Evolutionary conservation across 2,888 invertebrate genomes (phyloP), one percentile per base, ranked within the genome.

Genomic region (Rhagonycha fulva): DNA sequence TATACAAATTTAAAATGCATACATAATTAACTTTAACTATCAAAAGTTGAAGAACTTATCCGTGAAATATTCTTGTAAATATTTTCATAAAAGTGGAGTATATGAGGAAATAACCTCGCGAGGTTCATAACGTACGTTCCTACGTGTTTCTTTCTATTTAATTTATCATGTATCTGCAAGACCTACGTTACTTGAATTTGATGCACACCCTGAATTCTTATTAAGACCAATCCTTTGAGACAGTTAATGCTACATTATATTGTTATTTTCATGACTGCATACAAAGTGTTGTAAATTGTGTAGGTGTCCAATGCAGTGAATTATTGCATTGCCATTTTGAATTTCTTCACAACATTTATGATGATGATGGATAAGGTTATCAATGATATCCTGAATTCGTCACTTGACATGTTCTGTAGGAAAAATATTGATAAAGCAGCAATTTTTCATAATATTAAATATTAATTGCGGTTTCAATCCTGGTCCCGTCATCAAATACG

Each of bases 121-220:
- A 47, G n/a, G 47, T 47, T 47, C 47, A 47, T 47, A 47, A 47
- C 47, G 63, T 66, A 62, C 47, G 47, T 47, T 47, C 47, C 19
- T 62, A 66, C 63, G 24, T 66, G 63, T 26, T 66, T 24, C 26
- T 19, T 24, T 14, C 24, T 24, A 10, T 26, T 66, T 66, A 66
- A 68, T 62, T 72, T 72, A 72, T 72, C 68, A 61, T 30, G 61
- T 30, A 72, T 72, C 68, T 61, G 61, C 47, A 23, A 68, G 62
- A 60, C 68, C 72, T 72, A 72, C 72, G 72, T 47, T 30, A 30
- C 62, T 62, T 72, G 72, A 72, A 72, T 72, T 68, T 72, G 72
- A 72, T 72, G 72, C 72, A 72, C 28, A 72, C 70, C 70, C 61
- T 72, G 68, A 60, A 72, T 72, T 68, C 72, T 72, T 72, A 72